Evolutionary conservation across 2,113 vertebrate genomes (phyloP).

Genomic region (Micronisus gabar): DNA sequence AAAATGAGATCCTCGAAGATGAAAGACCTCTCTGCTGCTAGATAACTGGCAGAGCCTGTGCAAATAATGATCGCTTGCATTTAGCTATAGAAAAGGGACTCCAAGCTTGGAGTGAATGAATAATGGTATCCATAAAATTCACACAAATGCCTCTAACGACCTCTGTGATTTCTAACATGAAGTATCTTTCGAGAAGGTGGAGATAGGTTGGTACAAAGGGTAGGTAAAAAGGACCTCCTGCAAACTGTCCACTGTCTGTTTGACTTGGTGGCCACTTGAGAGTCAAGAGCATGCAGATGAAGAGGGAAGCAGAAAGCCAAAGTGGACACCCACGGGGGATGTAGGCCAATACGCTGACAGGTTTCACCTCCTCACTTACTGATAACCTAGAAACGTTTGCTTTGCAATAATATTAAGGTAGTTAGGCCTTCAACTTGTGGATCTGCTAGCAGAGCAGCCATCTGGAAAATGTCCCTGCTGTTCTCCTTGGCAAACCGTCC

Average conservation of each 20-base stretch:
- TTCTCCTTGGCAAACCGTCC: not conserved
- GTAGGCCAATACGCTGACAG: not conserved
- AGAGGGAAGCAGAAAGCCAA: not conserved
- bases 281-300: not conserved
- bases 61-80: conserved; percentile 2
- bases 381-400: not conserved
- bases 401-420: not conserved
- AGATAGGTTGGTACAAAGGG: not conserved
- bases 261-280: not conserved
- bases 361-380: not conserved
- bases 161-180: not conserved
- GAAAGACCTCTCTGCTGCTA: conserved; percentile 3
- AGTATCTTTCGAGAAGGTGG: not conserved
- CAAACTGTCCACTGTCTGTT: too few species aligned
- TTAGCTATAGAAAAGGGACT: not conserved
- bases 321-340: not conserved
- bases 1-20: conserved; percentile 19
- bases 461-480: not conserved
- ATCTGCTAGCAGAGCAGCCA: not conserved
- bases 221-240: not conserved
- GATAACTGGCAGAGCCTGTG: not conserved
- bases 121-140: not conserved
- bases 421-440: not conserved
- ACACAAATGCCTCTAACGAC: not conserved
- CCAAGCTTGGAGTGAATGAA: not conserved